These are phyloP conservation scores for Callimorpha dominula DNA, from an alignment of 2,888 invertebrate genomes.

Conservation along the genomic window DNA sequence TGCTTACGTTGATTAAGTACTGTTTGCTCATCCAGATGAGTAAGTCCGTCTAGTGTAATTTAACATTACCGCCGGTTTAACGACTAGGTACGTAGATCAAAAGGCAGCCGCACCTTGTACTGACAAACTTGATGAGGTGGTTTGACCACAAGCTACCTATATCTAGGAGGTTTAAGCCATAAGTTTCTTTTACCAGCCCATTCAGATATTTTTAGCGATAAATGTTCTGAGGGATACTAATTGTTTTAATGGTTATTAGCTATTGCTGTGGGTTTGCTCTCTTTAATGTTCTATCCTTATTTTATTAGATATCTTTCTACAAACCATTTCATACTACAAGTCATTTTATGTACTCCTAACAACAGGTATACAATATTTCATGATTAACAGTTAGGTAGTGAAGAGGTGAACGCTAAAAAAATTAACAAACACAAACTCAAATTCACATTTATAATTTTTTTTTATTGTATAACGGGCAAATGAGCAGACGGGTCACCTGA, in stretches of 20 bases:
- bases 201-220: background rate
- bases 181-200: background rate
- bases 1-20: background rate
- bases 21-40: background rate
- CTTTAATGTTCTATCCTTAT: background rate
- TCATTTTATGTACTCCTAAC: no score
- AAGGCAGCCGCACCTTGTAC: conserved; percentile 3
- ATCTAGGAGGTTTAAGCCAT: background rate
- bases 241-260: background rate
- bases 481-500: no score
- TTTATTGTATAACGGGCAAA: no score
- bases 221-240: background rate
- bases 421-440: no score
- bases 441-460: no score
- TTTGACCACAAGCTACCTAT: background rate
- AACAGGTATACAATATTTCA: no score
- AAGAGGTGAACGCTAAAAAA: no score
- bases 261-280: background rate
- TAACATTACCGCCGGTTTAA: conserved; percentile 4
- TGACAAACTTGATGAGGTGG: conserved; percentile 6
- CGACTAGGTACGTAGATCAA: conserved; percentile 8
- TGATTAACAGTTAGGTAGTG: no score
- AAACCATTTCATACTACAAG: no score
- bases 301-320: background rate
- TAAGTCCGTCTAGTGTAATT: conserved; percentile 3